Evolutionary conservation across 1,140 invertebrate genomes (phyloP).

Genomic region (Atta colombica): DNA sequence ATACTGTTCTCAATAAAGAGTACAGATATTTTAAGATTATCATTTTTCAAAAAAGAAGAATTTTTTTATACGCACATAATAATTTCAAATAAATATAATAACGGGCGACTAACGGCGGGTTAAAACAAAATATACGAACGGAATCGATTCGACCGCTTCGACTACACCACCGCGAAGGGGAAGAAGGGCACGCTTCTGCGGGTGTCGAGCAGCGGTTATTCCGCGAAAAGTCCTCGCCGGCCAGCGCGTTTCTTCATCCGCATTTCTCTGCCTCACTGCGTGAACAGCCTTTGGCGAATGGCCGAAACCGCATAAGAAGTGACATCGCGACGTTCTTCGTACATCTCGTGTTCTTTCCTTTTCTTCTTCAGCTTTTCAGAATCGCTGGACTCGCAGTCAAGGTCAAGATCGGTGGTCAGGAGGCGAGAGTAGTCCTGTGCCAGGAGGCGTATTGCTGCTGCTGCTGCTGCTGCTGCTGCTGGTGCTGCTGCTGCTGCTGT

Average conservation of each 20-base stretch:
- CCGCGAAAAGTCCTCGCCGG: constrained; percentile 18
- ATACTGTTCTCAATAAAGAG: neutral
- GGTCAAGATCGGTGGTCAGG: constrained; percentile 80
- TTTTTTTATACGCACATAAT: constrained; percentile 10
- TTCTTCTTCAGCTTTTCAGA: constrained; percentile 11
- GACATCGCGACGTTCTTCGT: constrained; percentile 46
- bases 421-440: constrained; percentile 84
- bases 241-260: constrained; percentile 24
- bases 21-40: neutral
- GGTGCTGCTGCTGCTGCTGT: constrained; percentile 32
- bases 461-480: constrained; percentile 57
- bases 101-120: constrained; percentile 17
- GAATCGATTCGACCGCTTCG: constrained; percentile 24
- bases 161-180: constrained; percentile 39
- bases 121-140: constrained; percentile 18
- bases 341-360: constrained; percentile 18
- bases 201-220: constrained; percentile 23
- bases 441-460: constrained; percentile 79
- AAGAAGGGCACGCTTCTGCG: constrained; percentile 20
- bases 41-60: neutral
- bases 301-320: constrained; percentile 47
- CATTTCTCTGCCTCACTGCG: constrained; percentile 20
- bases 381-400: constrained; percentile 44
- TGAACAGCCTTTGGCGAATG: neutral
- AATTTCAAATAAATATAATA: neutral